phyloP scores from a whole-genome alignment of 2,888 invertebrate species.

The Nemapogon koenigi region DNA sequence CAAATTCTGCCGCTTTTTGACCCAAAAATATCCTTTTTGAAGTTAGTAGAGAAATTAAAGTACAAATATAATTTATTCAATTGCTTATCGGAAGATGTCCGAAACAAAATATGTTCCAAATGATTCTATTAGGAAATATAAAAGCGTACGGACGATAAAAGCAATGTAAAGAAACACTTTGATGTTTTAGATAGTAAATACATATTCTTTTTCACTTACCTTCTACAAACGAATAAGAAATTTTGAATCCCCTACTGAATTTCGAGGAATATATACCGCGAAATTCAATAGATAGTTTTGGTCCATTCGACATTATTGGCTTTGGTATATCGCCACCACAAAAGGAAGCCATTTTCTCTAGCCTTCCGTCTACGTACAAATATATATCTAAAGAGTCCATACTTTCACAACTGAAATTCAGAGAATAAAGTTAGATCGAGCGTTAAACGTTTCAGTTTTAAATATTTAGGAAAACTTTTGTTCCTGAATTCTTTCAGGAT shows the following conservation, averaged over 20 bases:
- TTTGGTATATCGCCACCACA: constrained; percentile 85
- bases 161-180: too few relatives aligned
- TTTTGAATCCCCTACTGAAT: constrained; percentile 84
- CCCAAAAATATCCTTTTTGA: too few relatives aligned
- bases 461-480: too few relatives aligned
- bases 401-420: constrained; percentile 73
- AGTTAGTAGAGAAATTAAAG: too few relatives aligned
- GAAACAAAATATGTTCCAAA: not conserved
- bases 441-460: too few relatives aligned
- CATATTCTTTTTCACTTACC: constrained; percentile 73
- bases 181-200: too few relatives aligned
- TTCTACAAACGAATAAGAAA: constrained; percentile 86
- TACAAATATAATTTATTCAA: too few relatives aligned
- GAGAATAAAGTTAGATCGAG: too few relatives aligned
- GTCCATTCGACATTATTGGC: constrained; percentile 93
- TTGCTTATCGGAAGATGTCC: too few relatives aligned
- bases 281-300: constrained; percentile 84
- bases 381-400: constrained; percentile 81
- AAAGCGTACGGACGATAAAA: too few relatives aligned
- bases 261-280: constrained; percentile 78
- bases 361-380: constrained; percentile 82
- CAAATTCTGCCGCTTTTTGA: too few relatives aligned
- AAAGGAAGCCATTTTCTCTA: constrained; percentile 87
- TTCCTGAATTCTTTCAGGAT: too few relatives aligned
- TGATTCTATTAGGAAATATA: not conserved